These are phyloP conservation scores for Fopius arisanus DNA, from an alignment of 1,140 invertebrate genomes.

Conservation along the genomic window DNA sequence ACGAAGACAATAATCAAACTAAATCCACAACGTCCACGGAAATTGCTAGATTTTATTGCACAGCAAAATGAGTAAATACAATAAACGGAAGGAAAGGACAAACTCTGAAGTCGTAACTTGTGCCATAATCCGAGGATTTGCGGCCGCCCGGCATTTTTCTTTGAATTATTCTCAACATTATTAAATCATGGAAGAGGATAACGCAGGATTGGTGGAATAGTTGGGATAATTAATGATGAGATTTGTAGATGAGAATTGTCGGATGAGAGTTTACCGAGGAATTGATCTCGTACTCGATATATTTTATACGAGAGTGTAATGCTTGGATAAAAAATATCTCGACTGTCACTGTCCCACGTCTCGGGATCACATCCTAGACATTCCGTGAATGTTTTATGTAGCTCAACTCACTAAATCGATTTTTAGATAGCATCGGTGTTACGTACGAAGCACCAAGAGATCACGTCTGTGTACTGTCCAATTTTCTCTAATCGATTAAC, in stretches of 20 bases:
- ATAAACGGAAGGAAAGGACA: not conserved
- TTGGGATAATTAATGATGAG: not conserved
- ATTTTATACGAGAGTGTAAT: not conserved
- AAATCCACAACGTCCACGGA: not conserved
- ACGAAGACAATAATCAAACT: not conserved
- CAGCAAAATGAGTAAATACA: too few species aligned
- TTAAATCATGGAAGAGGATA: not conserved
- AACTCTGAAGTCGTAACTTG: not conserved
- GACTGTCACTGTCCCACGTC: not conserved
- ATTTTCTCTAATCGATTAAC: conserved; percentile 23
- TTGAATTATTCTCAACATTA: not conserved
- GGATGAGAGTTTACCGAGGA: not conserved
- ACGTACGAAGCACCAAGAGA: not conserved
- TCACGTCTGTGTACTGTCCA: not conserved
- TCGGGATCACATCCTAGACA: not conserved
- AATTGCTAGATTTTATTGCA: not conserved
- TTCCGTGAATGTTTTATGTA: conserved; percentile 4
- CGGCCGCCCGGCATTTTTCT: not conserved
- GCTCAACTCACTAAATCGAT: conserved; percentile 1
- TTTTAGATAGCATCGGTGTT: conserved; percentile 9
- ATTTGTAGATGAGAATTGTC: not conserved
- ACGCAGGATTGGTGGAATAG: not conserved
- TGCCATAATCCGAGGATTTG: not conserved
- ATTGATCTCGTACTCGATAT: not conserved
- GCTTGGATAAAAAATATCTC: not conserved